These are phyloP conservation scores for Ailuropoda melanoleuca DNA, from an alignment of 2,113 vertebrate genomes.

Conservation along the genomic window DNA sequence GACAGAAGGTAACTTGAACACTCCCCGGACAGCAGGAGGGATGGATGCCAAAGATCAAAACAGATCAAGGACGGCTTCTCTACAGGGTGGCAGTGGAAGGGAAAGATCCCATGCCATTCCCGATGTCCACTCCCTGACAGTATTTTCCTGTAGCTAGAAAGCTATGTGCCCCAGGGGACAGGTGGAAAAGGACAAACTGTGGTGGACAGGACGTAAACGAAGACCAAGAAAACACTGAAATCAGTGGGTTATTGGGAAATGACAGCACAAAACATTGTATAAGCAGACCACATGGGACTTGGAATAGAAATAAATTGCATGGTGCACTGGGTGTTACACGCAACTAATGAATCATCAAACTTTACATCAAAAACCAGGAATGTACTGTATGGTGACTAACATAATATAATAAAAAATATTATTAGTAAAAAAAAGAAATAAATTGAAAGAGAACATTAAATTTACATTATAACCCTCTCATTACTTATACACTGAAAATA, in stretches of 20 bases:
- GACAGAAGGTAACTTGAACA: background rate
- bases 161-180: too few species aligned
- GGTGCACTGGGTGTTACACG: too few species aligned
- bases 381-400: too few species aligned
- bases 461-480: background rate
- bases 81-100: accelerated
- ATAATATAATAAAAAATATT: too few species aligned
- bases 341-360: too few species aligned
- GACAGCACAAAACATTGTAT: background rate
- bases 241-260: background rate
- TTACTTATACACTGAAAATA: too few species aligned
- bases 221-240: too few species aligned
- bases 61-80: background rate
- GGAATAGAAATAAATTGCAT: background rate
- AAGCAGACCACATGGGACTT: background rate
- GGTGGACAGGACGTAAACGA: background rate
- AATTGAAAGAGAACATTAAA: background rate
- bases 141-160: background rate
- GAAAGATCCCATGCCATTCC: background rate
- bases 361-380: too few species aligned
- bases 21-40: background rate
- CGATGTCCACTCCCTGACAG: accelerated
- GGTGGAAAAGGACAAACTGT: background rate
- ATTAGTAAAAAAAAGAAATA: background rate
- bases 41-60: background rate